Evolutionary conservation across 2,888 invertebrate species (phyloP).

Genomic region (Pardosa pseudoannulata): DNA sequence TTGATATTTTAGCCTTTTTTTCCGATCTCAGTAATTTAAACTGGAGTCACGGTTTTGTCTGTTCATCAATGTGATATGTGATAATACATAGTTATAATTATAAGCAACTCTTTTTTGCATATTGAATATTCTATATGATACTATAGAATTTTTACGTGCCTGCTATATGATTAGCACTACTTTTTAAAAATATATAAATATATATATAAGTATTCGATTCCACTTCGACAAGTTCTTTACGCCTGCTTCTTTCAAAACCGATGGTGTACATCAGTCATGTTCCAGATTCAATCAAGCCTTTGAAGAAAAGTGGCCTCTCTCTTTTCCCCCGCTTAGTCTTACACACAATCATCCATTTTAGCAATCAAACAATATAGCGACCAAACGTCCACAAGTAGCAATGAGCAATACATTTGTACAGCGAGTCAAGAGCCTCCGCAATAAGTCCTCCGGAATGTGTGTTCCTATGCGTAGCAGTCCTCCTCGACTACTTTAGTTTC

Average conservation of each 20-base stretch:
- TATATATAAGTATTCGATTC: not conserved
- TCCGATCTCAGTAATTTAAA: not conserved
- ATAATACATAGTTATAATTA: slow-evolving; percentile 2
- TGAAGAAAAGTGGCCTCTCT: slow-evolving; percentile 58
- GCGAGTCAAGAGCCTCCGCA: not conserved
- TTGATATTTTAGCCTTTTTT: slow-evolving; percentile 12
- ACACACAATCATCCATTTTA: slow-evolving; percentile 50
- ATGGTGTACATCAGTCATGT: not conserved
- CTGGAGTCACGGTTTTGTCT: not conserved
- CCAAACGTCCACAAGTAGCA: slow-evolving; percentile 42
- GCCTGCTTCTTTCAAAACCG: not conserved
- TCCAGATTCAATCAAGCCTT: slow-evolving; percentile 45
- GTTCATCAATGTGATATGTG: slow-evolving; percentile 10
- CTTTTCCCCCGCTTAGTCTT: slow-evolving; percentile 24
- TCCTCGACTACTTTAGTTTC: not conserved
- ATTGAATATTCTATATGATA: slow-evolving; percentile 5
- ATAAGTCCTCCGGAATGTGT: slow-evolving; percentile 20
- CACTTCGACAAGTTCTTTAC: not conserved
- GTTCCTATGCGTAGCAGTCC: slow-evolving; percentile 38
- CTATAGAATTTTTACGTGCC: slow-evolving; percentile 52
- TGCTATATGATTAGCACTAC: slow-evolving; percentile 49
- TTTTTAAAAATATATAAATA: no score
- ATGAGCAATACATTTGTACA: slow-evolving; percentile 20
- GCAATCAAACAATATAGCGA: slow-evolving; percentile 46
- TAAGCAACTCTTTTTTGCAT: slow-evolving; percentile 3